phyloP scores from a whole-genome alignment of 2,888 invertebrate genomes.

The Koerneria pararmatus region DNA sequence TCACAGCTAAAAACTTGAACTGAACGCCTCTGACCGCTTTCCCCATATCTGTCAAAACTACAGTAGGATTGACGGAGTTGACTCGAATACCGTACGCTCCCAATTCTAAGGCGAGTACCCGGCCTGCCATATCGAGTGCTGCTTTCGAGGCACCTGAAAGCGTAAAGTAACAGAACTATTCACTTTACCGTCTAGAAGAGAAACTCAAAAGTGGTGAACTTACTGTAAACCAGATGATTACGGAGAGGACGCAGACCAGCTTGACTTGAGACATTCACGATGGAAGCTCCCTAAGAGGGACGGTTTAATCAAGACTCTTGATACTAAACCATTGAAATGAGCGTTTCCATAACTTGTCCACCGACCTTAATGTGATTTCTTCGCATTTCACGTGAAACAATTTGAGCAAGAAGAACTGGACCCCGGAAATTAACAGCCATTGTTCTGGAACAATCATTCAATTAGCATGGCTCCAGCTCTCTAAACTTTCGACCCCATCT shows the following conservation, averaged over 20 bases:
- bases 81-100: slow-evolving; percentile 75
- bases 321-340: not conserved
- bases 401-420: slow-evolving; percentile 35
- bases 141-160: slow-evolving; percentile 73
- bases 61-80: slow-evolving; percentile 89
- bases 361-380: not conserved
- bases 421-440: slow-evolving; percentile 36
- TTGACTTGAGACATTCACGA: slow-evolving; percentile 43
- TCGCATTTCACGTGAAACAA: slow-evolving; percentile 24
- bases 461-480: too few relatives aligned
- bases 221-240: slow-evolving; percentile 40
- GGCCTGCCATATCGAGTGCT: slow-evolving; percentile 79
- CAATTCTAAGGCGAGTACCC: slow-evolving; percentile 79
- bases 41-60: slow-evolving; percentile 87
- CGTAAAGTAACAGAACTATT: slow-evolving; percentile 11
- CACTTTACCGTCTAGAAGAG: too few relatives aligned
- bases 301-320: not conserved
- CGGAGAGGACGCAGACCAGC: slow-evolving; percentile 35
- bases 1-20: too few relatives aligned
- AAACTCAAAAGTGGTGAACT: too few relatives aligned
- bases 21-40: slow-evolving; percentile 56
- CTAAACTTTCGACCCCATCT: too few relatives aligned
- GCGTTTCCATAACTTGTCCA: not conserved
- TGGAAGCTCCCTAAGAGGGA: slow-evolving; percentile 27
- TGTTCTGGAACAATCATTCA: too few relatives aligned